A percentile compares a stretch with the other conserved stretches of the same genome.
Evolutionary conservation across 2,113 vertebrate genomes (phyloP).

Genomic region (Syngnathus floridae): DNA sequence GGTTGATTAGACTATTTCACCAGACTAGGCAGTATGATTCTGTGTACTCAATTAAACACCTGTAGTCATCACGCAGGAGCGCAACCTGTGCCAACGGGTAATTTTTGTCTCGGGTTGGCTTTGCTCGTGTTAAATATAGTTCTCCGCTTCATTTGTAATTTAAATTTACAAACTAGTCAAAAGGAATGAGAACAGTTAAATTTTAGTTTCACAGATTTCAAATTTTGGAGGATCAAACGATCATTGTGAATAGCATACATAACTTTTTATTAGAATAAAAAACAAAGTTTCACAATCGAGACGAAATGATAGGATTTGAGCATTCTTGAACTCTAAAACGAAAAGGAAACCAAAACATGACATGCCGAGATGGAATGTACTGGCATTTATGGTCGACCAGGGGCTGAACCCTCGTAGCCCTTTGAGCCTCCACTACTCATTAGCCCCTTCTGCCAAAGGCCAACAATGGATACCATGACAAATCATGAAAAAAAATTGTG

Average conservation of each 20-base stretch:
- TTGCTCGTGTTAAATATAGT: neutral
- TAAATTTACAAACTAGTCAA: neutral
- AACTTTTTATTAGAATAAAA: no score
- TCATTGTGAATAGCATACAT: neutral
- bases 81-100: neutral
- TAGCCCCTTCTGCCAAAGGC: no score
- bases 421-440: no score
- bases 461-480: no score
- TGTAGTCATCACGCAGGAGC: neutral
- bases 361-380: no score
- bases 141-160: neutral
- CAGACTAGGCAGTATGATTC: neutral
- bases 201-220: neutral
- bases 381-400: no score
- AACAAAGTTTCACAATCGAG: no score
- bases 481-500: no score
- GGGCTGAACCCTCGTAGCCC: no score
- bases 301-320: no score
- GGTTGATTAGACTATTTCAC: neutral
- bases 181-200: neutral
- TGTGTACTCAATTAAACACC: conserved; percentile 1
- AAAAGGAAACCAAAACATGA: no score
- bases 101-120: neutral
- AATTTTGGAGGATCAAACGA: neutral
- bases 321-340: no score